Conservation (phyloP, 2,888 invertebrate species). For the Ernsta delagoae region DNA sequence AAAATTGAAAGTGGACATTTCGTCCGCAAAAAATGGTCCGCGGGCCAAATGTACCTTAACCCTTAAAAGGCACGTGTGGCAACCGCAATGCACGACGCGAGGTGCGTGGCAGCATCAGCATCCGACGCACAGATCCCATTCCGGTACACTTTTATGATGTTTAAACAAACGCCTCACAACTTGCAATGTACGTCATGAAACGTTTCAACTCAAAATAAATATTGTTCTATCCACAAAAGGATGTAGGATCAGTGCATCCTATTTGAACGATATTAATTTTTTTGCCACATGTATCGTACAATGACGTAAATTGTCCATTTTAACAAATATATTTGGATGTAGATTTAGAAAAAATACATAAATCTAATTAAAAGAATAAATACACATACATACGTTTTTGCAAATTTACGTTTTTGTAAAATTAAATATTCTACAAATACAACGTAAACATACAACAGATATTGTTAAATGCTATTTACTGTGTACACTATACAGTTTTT, state of each 20-base stretch:
- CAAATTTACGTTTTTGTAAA: no score
- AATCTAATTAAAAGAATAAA: no score
- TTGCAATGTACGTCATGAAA: background rate
- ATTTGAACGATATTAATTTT: background rate
- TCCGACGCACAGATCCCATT: background rate
- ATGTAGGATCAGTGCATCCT: conserved; percentile 4
- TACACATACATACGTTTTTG: no score
- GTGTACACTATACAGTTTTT: no score
- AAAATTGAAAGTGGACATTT: no score
- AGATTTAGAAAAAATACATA: no score
- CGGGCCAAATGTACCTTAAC: no score
- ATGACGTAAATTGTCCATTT: background rate
- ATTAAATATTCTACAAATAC: no score
- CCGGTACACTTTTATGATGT: conserved; percentile 3
- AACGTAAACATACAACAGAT: no score
- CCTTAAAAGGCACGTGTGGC: background rate
- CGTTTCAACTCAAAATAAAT: background rate
- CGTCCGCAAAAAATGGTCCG: no score
- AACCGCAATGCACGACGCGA: background rate
- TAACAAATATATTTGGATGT: no score
- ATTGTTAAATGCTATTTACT: no score
- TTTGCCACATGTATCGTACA: background rate
- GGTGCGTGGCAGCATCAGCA: conserved; percentile 4
- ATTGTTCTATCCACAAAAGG: background rate
- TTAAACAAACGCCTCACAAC: background rate